These are phyloP conservation scores for Hassar affinis DNA, from an alignment of 2,113 vertebrate genomes.

Conservation along the genomic window DNA sequence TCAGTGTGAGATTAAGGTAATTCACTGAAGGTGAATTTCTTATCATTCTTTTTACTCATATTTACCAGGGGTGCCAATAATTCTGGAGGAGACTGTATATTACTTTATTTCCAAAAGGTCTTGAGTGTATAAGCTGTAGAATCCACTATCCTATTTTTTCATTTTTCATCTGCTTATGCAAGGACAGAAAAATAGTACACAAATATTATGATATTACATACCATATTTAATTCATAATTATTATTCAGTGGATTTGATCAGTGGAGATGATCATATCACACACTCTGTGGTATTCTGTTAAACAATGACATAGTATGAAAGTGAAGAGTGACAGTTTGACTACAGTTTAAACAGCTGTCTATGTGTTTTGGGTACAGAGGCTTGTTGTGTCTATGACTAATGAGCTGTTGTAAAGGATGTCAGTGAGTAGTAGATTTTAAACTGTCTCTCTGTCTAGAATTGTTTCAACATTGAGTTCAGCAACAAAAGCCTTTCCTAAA, in stretches of 20 bases:
- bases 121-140: background rate
- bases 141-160: background rate
- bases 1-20: no score
- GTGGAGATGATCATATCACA: background rate
- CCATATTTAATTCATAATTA: no score
- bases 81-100: no score
- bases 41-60: no score
- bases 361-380: background rate
- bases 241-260: background rate
- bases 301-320: background rate
- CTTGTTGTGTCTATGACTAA: conserved; percentile 39
- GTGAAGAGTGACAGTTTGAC: background rate
- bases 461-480: background rate
- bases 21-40: no score
- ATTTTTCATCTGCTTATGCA: no score
- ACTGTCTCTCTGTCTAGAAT: background rate
- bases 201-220: no score
- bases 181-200: no score
- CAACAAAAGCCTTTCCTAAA: conserved; percentile 4
- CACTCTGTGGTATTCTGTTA: background rate
- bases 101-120: background rate
- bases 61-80: no score
- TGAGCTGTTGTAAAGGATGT: conserved; percentile 39
- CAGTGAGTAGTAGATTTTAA: background rate
- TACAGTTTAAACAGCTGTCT: background rate